A percentile compares a stretch with the other conserved stretches of the same genome.
Conservation (phyloP, 2,113 vertebrate species). For the Prolemur simus region DNA sequence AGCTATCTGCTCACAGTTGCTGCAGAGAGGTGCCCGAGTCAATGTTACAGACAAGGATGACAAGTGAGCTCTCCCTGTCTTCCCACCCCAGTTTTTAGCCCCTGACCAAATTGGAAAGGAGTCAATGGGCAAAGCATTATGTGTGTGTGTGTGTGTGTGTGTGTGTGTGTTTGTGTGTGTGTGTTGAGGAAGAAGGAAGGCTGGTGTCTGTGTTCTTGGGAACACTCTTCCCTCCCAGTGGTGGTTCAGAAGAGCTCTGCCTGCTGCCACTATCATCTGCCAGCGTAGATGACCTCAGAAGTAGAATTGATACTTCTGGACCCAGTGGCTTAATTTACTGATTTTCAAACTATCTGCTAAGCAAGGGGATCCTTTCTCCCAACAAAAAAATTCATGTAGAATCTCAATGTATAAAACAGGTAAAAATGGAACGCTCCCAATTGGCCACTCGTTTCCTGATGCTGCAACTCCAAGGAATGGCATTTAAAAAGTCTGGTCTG, state of each 20-base stretch:
- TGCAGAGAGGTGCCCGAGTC: slow-evolving; percentile 80
- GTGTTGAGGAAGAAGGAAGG: not conserved
- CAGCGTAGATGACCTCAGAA: not conserved
- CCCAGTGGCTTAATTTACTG: not conserved
- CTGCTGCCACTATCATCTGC: not conserved
- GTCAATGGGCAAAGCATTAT: not conserved
- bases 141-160: no score
- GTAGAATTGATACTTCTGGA: not conserved
- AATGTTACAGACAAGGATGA: slow-evolving; percentile 74
- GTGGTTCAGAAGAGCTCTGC: not conserved
- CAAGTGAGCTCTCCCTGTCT: slow-evolving; percentile 77
- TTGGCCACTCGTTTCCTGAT: not conserved
- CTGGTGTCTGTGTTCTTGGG: not conserved
- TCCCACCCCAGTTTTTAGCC: not conserved
- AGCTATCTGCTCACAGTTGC: slow-evolving; percentile 82
- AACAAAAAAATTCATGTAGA: not conserved
- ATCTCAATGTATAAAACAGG: not conserved
- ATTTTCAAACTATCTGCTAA: slow-evolving; percentile 18
- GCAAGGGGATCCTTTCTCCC: not conserved
- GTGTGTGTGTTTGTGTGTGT: not conserved
- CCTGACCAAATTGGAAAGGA: not conserved
- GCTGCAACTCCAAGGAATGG: not conserved
- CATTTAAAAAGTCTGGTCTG: not conserved
- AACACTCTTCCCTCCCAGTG: not conserved
- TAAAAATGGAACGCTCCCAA: not conserved